Conservation (phyloP, 2,888 invertebrate genomes). For the Biston betularia region DNA sequence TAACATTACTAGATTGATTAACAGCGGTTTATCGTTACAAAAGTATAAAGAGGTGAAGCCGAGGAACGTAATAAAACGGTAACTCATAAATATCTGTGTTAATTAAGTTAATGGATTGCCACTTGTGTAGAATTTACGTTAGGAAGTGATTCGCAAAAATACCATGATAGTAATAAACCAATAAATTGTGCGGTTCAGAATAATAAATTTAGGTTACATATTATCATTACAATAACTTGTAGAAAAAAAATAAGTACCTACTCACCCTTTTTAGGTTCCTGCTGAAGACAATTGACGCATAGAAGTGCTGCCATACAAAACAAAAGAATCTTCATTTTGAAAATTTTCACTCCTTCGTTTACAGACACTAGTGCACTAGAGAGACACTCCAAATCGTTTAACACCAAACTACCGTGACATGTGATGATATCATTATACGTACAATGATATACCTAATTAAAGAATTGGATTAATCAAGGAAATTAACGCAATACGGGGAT, state of each 20-base stretch:
- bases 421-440: conserved; percentile 66
- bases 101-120: too few species aligned
- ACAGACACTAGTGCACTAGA: conserved; percentile 62
- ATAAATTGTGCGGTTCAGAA: too few species aligned
- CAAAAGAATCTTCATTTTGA: conserved; percentile 47
- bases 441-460: conserved; percentile 60
- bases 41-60: too few species aligned
- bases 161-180: too few species aligned
- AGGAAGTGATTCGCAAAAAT: too few species aligned
- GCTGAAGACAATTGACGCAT: conserved; percentile 12
- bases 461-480: conserved; percentile 71
- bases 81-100: too few species aligned
- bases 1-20: too few species aligned
- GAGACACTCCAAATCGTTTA: conserved; percentile 62
- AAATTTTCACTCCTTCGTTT: conserved; percentile 25
- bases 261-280: not conserved
- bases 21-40: too few species aligned
- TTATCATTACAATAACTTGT: not conserved
- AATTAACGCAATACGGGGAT: conserved; percentile 54
- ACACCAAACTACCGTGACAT: conserved; percentile 54
- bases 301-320: conserved; percentile 43
- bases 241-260: not conserved
- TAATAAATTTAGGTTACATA: too few species aligned
- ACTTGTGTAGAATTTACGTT: too few species aligned
- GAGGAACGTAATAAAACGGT: too few species aligned